These are phyloP conservation scores for Polylopha cassiicola DNA, from an alignment of 2,888 invertebrate genomes.

Conservation along the genomic window DNA sequence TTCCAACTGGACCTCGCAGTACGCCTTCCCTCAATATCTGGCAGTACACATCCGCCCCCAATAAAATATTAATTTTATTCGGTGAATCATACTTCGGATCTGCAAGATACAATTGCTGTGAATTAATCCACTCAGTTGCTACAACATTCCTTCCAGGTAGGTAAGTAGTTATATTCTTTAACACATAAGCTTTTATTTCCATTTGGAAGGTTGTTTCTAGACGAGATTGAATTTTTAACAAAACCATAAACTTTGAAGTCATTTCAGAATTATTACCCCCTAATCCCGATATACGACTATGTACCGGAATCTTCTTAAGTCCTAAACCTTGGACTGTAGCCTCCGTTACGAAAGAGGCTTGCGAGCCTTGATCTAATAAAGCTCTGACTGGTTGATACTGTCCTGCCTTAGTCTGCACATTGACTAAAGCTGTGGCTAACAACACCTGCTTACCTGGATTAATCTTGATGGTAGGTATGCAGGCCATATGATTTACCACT, in stretches of 20 bases:
- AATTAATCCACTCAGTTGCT: no score
- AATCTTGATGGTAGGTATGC: no score
- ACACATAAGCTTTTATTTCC: no score
- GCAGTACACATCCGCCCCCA: slow-evolving; percentile 18
- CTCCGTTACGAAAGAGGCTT: slow-evolving; percentile 32
- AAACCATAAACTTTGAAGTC: slow-evolving; percentile 18
- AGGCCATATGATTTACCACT: no score
- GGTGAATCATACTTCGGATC: slow-evolving; percentile 5
- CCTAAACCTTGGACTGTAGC: slow-evolving; percentile 25
- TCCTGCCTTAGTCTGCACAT: not conserved
- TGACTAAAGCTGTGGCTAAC: slow-evolving; percentile 1
- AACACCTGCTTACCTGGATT: no score
- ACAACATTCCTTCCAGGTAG: no score
- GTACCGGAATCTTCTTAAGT: slow-evolving; percentile 24
- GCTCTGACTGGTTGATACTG: slow-evolving; percentile 22
- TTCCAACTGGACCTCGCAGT: slow-evolving; percentile 13
- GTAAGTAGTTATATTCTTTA: no score
- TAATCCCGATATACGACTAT: slow-evolving; percentile 22
- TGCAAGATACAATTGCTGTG: no score
- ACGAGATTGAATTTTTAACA: not conserved
- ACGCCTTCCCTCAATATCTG: slow-evolving; percentile 24
- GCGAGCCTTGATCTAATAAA: slow-evolving; percentile 32
- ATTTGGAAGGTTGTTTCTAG: no score
- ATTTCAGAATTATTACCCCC: slow-evolving; percentile 14
- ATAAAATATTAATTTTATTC: slow-evolving; percentile 20